Conservation (phyloP, 2,797 vertebrate species). For the Cynodonichthys magdalenae region DNA sequence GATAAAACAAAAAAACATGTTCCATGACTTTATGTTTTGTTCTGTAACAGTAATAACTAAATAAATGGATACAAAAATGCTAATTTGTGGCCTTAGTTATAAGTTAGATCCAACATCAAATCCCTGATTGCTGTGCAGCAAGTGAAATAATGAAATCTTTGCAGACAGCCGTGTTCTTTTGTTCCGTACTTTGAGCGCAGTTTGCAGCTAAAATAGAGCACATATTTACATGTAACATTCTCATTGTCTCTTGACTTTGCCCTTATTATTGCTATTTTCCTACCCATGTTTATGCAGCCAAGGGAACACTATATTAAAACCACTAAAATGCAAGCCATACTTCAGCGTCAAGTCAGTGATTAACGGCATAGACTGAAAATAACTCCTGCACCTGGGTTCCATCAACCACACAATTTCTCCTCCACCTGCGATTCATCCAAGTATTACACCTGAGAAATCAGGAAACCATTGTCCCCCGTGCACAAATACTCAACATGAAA, state of each 20-base stretch:
- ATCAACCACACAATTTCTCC: conserved; percentile 59
- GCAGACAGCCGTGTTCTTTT: conserved; percentile 44
- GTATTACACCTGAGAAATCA: conserved; percentile 78
- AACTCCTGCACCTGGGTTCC: conserved; percentile 76
- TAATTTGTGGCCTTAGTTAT: conserved; percentile 16
- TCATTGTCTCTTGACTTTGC: conserved; percentile 65
- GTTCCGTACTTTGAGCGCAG: conserved; percentile 43
- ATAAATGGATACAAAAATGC: not conserved
- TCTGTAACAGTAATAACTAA: not conserved
- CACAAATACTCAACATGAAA: conserved; percentile 72
- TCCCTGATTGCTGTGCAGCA: conserved; percentile 50
- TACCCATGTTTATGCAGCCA: conserved; percentile 62
- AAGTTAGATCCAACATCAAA: conserved; percentile 62
- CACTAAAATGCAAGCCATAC: conserved; percentile 70
- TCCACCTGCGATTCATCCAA: conserved; percentile 84
- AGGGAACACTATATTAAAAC: conserved; percentile 78
- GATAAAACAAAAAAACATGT: not conserved
- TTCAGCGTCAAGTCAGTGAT: conserved; percentile 72
- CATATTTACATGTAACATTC: conserved; percentile 46
- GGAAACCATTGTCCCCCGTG: conserved; percentile 68
- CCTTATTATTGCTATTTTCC: conserved; percentile 73
- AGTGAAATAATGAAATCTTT: conserved; percentile 66
- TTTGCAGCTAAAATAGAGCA: conserved; percentile 58
- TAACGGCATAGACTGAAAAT: conserved; percentile 74
- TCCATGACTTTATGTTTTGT: not conserved